Base-by-base conservation (phyloP, 1,140 invertebrate genomes). In the Tribolium madens region DNA sequence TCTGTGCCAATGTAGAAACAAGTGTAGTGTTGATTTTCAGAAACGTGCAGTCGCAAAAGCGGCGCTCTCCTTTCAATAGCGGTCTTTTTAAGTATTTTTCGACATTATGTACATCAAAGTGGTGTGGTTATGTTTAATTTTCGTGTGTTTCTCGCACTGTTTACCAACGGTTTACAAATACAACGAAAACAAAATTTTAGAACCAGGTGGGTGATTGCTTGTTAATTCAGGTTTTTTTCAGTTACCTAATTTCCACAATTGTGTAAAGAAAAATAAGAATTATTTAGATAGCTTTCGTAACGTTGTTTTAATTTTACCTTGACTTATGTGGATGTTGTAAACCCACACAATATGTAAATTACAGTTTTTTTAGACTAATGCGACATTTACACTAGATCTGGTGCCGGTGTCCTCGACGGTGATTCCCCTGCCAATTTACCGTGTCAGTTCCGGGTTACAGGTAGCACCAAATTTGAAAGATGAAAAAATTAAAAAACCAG, bases 321-420 rank as follows among this genome's bases (percentile, higher is more conserved):
- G 36, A 42, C n/a, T 42, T 47, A 33, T 68, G 0, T 10, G 9
- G 13, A 57, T 3, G 6, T 18, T 46, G 10, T 14, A 33, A 33
- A 69, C 26, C 17, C 14, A 42, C 50, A 57, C 46, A 42, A 1
- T 47, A 72, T 26, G 4, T 21, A 52, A 31, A 60, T 33, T 71
- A 48, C 14, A 21, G 31, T 69, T 46, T 42, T 42, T 7, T 42
- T 42, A n/a, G 12, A n/a, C 21, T 72, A 72, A 48, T 72, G 70
- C 18, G 15, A n/a, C n/a, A 9, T 48, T 72, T n/a, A 50, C 15
- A 36, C 12, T 26, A 57, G 90, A 91, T 79, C 86, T 91, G 78
- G 86, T 91, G 50, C 86, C 90, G 1, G 89, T 91, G 1, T 91
- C 90, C 0, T 91, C 90, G 0, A 91, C 90, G 0, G 90, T 91